phyloP scores from a whole-genome alignment of 2,797 vertebrate species.

The Neosilurus hyrtlii region DNA sequence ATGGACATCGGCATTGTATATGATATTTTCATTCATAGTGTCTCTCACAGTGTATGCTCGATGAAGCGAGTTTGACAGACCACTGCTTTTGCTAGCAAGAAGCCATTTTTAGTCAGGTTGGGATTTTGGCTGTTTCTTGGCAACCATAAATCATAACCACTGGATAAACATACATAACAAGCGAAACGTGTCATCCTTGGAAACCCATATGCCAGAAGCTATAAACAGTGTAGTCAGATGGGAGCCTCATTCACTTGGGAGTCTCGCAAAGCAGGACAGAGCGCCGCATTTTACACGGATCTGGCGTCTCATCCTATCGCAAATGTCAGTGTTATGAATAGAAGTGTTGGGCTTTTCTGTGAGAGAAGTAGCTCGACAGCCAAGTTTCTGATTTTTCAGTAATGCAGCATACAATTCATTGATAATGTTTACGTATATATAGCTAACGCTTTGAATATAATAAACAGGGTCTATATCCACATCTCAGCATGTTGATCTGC shows the following conservation, averaged over 20 bases:
- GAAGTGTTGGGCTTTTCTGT: slow-evolving; percentile 21
- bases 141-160: slow-evolving; percentile 48
- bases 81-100: neutral
- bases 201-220: slow-evolving; percentile 42
- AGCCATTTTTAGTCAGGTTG: slow-evolving; percentile 17
- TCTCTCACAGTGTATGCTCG: neutral
- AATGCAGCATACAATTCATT: slow-evolving; percentile 2
- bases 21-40: neutral
- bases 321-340: slow-evolving; percentile 38
- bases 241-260: slow-evolving; percentile 34
- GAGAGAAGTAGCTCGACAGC: neutral
- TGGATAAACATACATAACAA: slow-evolving; percentile 49
- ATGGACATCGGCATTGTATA: neutral
- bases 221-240: slow-evolving; percentile 35
- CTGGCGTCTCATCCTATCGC: slow-evolving; percentile 35
- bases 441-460: neutral
- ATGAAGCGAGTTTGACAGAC: slow-evolving; percentile 17
- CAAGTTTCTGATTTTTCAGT: slow-evolving; percentile 15
- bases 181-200: slow-evolving; percentile 41
- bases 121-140: slow-evolving; percentile 42
- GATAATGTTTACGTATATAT: neutral
- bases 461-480: neutral
- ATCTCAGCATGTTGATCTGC: slow-evolving; percentile 27
- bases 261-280: slow-evolving; percentile 32
- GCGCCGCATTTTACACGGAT: slow-evolving; percentile 26